phyloP scores from a whole-genome alignment of 2,113 vertebrate genomes.

The Australoheros scitulus region DNA sequence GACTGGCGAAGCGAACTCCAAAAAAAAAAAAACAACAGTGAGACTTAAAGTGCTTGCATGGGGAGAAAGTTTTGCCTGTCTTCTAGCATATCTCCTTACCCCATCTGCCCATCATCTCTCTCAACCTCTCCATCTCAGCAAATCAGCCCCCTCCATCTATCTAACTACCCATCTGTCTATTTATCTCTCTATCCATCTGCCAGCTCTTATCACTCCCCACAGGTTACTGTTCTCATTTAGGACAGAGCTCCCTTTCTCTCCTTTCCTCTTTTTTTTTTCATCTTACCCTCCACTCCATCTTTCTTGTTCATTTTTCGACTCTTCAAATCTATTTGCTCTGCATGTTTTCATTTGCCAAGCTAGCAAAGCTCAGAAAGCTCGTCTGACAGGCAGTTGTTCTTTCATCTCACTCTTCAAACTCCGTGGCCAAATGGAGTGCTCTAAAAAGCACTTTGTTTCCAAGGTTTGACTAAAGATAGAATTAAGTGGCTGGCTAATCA shows the following conservation, averaged over 20 bases:
- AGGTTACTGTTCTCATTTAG: constrained; percentile 68
- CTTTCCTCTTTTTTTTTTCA: background rate
- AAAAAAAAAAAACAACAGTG: constrained; percentile 22
- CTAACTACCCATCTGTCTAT: constrained; percentile 79
- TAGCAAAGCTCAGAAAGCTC: constrained; percentile 25
- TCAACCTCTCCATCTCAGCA: constrained; percentile 52
- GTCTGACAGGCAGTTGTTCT: constrained; percentile 29
- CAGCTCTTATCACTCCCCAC: constrained; percentile 69
- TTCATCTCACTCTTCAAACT: constrained; percentile 51
- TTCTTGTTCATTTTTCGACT: constrained; percentile 21
- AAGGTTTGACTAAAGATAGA: constrained; percentile 33
- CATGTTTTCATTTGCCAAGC: constrained; percentile 16
- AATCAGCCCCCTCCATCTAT: constrained; percentile 67
- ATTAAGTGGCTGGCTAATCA: constrained; percentile 49
- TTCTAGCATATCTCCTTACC: constrained; percentile 49
- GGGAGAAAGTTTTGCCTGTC: constrained; percentile 48
- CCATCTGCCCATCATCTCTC: constrained; percentile 66
- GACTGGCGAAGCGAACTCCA: constrained; percentile 32
- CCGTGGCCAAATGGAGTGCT: constrained; percentile 19
- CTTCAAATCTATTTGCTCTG: constrained; percentile 50
- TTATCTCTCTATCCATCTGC: constrained; percentile 74
- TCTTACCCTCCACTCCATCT: constrained; percentile 20
- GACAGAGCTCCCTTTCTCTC: constrained; percentile 23
- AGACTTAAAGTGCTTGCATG: constrained; percentile 35
- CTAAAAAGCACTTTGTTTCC: constrained; percentile 38